Base-by-base conservation (phyloP, 2,113 vertebrate genomes). In the Glaucidium brasilianum region DNA sequence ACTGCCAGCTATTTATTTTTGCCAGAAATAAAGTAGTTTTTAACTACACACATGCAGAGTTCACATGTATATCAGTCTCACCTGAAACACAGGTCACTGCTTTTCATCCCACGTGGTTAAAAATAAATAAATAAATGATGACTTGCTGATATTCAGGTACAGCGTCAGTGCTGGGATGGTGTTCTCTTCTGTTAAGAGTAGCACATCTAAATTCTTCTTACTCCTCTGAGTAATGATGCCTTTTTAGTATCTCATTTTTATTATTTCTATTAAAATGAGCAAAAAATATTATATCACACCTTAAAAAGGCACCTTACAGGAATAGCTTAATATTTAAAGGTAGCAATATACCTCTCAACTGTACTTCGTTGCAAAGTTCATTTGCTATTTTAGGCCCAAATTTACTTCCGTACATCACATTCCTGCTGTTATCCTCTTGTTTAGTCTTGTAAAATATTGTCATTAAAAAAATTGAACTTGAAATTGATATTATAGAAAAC, bases 1-100 rank as follows among this genome's bases (percentile, higher is more conserved):
- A 96, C 96, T 97, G 96, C 97, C 83, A 97, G 97, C 94, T 97
- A 96, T 98, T 98, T 98, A 97, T 98, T 98, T 98, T 96, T 97
- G 91, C 96, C 96, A 96, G 97, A 97, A 97, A 98, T 97, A 97
- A 98, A 98, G 96, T 95, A 95, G 93, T 71, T 97, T 97, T 97
- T 96, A 95, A 96, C 94, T 94, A 91, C 95, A 96, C 71, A 79
- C 92, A 94, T 91, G 85, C 95, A 97, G 93, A 94, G 96, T 96
- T 96, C 97, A 96, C 89, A 82, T 34, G 73, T 95, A 69, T 71
- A 93, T 96, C 96, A 96, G 88, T 86, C 55, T 90, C 76, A 94
- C 95, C 90, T 81, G 93, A 96, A 96, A 84, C 25, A 21, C 66
- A 96, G 95, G 90, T 95, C 97, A 83, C 92, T 66, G 71, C 74